Percentiles rank a stretch among this genome's conserved stretches.
Evolutionary conservation across 2,113 vertebrate species (phyloP).

Genomic region (Amphilophus citrinellus): DNA sequence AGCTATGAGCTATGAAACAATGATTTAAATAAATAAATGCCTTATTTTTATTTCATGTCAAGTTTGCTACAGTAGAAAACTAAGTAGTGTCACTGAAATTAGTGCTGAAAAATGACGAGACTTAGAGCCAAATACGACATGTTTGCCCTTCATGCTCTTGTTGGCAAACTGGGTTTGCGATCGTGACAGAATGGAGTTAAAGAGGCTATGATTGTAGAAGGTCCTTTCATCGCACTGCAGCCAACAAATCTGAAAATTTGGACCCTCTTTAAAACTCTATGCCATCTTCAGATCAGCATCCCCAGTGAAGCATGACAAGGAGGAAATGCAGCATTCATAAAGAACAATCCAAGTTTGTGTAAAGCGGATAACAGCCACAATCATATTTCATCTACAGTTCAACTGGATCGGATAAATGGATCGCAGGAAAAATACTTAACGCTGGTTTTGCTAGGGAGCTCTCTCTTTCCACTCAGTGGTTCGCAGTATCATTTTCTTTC

Average conservation of each 20-base stretch:
- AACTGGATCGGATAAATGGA: constrained; percentile 15
- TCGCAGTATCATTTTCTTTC: not conserved
- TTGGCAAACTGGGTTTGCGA: constrained; percentile 20
- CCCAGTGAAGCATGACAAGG: constrained; percentile 16
- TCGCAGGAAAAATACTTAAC: constrained; percentile 22
- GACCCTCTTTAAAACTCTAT: constrained; percentile 10
- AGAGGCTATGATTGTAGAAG: constrained; percentile 16
- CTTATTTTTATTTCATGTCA: not conserved
- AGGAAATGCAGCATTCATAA: constrained; percentile 29
- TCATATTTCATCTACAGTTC: constrained; percentile 3
- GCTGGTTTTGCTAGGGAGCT: not conserved
- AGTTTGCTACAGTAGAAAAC: not conserved
- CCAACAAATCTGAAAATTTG: constrained; percentile 28
- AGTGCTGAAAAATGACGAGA: not conserved
- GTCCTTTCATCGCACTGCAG: constrained; percentile 9
- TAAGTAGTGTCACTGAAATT: not conserved
- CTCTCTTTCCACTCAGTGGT: constrained; percentile 13
- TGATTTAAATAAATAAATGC: not conserved
- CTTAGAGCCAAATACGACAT: not conserved
- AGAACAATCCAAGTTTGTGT: constrained; percentile 9
- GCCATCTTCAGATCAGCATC: constrained; percentile 28
- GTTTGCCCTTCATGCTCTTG: constrained; percentile 12
- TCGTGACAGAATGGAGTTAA: constrained; percentile 14
- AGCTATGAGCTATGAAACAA: not conserved
- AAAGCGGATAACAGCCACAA: constrained; percentile 2